Evolutionary conservation across 1,140 invertebrate genomes (phyloP).

Genomic region (Nomia melanderi): DNA sequence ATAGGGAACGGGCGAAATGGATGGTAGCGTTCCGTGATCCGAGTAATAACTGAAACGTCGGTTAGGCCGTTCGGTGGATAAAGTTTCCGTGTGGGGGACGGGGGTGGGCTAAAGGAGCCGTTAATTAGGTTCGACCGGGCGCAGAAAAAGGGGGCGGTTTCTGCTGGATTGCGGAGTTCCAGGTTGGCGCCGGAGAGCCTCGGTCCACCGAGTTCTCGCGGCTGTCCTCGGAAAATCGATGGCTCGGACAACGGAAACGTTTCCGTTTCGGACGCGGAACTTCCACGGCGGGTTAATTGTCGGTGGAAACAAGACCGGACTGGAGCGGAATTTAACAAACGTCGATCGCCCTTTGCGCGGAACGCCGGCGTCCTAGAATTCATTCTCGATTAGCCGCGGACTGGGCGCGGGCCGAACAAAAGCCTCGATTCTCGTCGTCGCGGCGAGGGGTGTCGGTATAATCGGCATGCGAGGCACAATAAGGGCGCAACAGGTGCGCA

Average conservation of each 20-base stretch:
- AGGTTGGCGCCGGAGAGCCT: too few species aligned
- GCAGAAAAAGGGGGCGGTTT: background rate
- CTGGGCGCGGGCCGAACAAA: background rate
- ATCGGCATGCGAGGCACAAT: constrained; percentile 25
- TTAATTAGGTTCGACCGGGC: constrained; percentile 7
- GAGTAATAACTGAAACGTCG: constrained; percentile 34
- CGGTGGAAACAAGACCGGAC: background rate
- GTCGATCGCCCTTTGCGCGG: background rate
- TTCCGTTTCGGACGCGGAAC: background rate
- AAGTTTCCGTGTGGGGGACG: background rate
- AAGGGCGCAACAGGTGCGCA: constrained; percentile 44
- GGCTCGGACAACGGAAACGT: background rate
- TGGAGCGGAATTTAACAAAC: background rate
- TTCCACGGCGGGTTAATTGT: background rate
- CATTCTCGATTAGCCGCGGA: background rate
- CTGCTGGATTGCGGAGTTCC: background rate
- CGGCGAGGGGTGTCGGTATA: background rate
- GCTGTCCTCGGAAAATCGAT: background rate
- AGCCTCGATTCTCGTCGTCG: background rate
- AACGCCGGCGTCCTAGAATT: background rate
- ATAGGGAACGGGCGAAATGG: background rate
- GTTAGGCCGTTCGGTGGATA: background rate
- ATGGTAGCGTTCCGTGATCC: background rate
- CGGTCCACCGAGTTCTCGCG: too few species aligned
- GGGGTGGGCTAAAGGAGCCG: background rate